Conservation (phyloP, 1,140 invertebrate species). For the Calephelis nemesis region DNA sequence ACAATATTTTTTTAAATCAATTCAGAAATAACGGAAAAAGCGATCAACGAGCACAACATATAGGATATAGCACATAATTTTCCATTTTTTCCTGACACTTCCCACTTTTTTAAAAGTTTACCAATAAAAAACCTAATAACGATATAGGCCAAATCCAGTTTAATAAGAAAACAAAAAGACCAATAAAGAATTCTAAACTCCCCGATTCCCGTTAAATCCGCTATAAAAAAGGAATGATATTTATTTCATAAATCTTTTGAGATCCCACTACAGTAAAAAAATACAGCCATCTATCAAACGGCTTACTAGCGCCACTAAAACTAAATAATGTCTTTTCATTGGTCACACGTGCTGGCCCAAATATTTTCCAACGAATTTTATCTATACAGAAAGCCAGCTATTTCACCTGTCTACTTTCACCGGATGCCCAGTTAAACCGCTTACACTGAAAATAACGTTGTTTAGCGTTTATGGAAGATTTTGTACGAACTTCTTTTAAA, state of each 20-base stretch:
- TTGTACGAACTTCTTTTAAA: background rate
- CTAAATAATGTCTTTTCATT: conserved; percentile 15
- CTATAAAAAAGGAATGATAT: conserved; percentile 10
- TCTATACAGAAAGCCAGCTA: conserved; percentile 20
- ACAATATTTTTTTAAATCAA: too few relatives aligned
- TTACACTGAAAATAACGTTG: conserved; percentile 19
- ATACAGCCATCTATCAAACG: conserved; percentile 1
- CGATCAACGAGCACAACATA: too few relatives aligned
- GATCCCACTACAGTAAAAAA: conserved; percentile 6
- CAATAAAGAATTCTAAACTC: too few relatives aligned
- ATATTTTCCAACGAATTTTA: conserved; percentile 2
- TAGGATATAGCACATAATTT: too few relatives aligned
- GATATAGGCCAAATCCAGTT: too few relatives aligned
- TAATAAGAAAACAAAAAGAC: too few relatives aligned
- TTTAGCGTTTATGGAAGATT: conserved; percentile 1
- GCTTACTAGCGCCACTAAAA: conserved; percentile 14
- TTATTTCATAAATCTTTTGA: conserved; percentile 14
- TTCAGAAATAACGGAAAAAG: too few relatives aligned
- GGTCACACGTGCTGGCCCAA: conserved; percentile 5
- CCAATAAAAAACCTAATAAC: too few relatives aligned
- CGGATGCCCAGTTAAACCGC: conserved; percentile 19
- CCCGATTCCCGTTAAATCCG: background rate
- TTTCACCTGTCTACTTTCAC: conserved; percentile 26
- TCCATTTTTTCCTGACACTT: too few relatives aligned
- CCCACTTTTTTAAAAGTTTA: too few relatives aligned